Conservation (phyloP, 2,797 vertebrate genomes). For the Pangasius sanitwongsei region DNA sequence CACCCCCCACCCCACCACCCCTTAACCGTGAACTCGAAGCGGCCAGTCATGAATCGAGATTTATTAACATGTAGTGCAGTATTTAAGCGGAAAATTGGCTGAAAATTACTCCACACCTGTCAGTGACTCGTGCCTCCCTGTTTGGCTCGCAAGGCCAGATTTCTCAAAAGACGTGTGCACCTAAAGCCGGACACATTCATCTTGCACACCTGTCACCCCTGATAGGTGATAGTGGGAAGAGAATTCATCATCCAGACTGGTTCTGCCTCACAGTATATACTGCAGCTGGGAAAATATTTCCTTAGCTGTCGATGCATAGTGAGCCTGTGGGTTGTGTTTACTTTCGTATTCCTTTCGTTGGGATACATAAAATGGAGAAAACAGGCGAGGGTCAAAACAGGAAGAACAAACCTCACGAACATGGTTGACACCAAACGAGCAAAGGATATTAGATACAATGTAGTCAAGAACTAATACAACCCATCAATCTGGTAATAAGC, state of each 20-base stretch:
- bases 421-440: not conserved
- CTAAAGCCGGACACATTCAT: slow-evolving; percentile 58
- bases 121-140: slow-evolving; percentile 41
- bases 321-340: slow-evolving; percentile 21
- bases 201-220: slow-evolving; percentile 54
- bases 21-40: slow-evolving; percentile 42
- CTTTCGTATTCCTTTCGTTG: not conserved
- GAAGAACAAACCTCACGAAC: not conserved
- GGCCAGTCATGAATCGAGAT: slow-evolving; percentile 52
- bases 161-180: slow-evolving; percentile 57
- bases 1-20: not conserved
- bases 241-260: slow-evolving; percentile 55
- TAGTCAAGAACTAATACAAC: not conserved
- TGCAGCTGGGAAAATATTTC: slow-evolving; percentile 54
- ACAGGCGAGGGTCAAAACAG: not conserved
- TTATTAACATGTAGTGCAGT: slow-evolving; percentile 54
- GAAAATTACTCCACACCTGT: slow-evolving; percentile 51
- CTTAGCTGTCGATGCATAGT: slow-evolving; percentile 40
- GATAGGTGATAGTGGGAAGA: slow-evolving; percentile 53
- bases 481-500: not conserved
- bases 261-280: slow-evolving; percentile 48
- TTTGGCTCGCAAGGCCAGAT: slow-evolving; percentile 53
- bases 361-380: not conserved
- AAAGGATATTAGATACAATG: not conserved
- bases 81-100: slow-evolving; percentile 60